phyloP scores from a whole-genome alignment of 2,113 vertebrate genomes.

The Bufo gargarizans region DNA sequence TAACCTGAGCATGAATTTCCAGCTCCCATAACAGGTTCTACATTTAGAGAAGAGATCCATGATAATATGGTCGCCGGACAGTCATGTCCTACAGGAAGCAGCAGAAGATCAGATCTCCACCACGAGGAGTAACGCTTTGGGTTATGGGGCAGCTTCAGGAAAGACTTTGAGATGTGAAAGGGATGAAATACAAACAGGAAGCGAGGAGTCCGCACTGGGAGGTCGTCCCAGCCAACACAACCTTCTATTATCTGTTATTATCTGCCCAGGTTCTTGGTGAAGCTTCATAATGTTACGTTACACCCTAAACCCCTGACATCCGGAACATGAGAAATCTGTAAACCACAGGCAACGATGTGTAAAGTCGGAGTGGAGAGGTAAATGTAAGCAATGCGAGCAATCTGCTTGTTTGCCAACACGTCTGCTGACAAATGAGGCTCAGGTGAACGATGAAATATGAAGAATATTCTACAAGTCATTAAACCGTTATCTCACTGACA shows the following conservation, averaged over 20 bases:
- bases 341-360: neutral
- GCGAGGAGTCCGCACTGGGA: neutral
- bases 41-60: no score
- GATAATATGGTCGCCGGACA: no score
- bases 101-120: no score
- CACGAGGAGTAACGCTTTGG: neutral
- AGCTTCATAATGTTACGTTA: neutral
- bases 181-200: neutral
- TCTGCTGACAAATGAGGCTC: conserved; percentile 33
- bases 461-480: conserved; percentile 38
- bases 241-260: no score
- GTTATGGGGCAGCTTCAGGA: neutral
- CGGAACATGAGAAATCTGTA: neutral
- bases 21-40: no score
- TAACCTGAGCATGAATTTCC: no score
- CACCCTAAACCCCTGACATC: neutral
- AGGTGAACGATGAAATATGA: conserved; percentile 38
- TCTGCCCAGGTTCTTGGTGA: no score
- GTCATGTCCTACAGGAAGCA: no score
- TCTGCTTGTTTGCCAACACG: conserved; percentile 19
- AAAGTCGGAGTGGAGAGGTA: neutral
- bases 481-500: conserved; percentile 18
- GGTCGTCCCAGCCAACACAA: no score
- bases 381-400: neutral
- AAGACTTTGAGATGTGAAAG: neutral